Conservation (phyloP, 2,888 invertebrate genomes). For the Elmis aenea region DNA sequence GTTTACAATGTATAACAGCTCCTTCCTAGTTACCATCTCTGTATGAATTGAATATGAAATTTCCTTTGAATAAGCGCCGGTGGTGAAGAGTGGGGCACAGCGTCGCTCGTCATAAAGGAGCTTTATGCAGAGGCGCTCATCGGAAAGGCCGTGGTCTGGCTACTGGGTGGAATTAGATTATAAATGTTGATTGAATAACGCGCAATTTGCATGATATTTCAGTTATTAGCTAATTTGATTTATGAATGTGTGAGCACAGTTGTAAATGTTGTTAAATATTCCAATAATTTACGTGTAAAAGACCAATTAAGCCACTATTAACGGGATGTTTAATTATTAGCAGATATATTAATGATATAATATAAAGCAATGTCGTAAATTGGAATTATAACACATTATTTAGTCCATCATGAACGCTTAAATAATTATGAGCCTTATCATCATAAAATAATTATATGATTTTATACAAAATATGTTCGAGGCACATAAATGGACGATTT, state of each 20-base stretch:
- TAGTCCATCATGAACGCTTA: too few relatives aligned
- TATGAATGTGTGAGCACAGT: constrained; percentile 9
- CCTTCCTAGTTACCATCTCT: constrained; percentile 32
- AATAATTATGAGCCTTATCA: too few relatives aligned
- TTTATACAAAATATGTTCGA: too few relatives aligned
- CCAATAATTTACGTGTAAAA: too few relatives aligned
- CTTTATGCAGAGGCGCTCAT: constrained; percentile 10
- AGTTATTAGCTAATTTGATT: constrained; percentile 15
- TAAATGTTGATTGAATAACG: constrained; percentile 18
- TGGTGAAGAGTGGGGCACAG: constrained; percentile 11
- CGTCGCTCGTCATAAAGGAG: constrained; percentile 12
- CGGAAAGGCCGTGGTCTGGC: constrained; percentile 6
- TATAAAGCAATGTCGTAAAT: too few relatives aligned
- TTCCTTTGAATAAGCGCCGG: constrained; percentile 24
- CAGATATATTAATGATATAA: too few relatives aligned
- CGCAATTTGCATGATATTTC: constrained; percentile 20
- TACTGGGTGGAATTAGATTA: constrained; percentile 15
- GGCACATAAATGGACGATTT: too few relatives aligned
- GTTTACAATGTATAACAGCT: constrained; percentile 34
- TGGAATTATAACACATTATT: too few relatives aligned
- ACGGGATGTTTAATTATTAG: too few relatives aligned
- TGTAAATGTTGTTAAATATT: too few relatives aligned
- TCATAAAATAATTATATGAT: too few relatives aligned
- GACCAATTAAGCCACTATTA: too few relatives aligned
- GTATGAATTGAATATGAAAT: constrained; percentile 35